Percentiles rank a stretch among this genome's conserved stretches.
These are phyloP conservation scores for Drosophila auraria DNA, from an alignment of 1,140 invertebrate genomes.

Conservation along the genomic window DNA sequence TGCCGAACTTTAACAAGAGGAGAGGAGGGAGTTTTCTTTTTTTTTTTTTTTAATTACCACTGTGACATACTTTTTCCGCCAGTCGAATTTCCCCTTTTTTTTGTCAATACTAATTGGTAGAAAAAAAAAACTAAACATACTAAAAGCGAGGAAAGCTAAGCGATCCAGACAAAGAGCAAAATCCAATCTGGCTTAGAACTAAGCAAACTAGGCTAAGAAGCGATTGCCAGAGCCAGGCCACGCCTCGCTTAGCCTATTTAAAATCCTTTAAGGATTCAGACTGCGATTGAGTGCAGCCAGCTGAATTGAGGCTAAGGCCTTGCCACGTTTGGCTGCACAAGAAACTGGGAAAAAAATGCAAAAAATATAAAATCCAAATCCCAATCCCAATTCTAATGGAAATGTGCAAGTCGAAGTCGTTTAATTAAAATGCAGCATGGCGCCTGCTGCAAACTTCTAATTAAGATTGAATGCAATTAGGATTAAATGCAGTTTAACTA, in stretches of 20 bases:
- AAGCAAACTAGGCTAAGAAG: conserved; percentile 27
- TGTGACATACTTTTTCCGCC: conserved; percentile 31
- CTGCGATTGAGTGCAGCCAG: conserved; percentile 42
- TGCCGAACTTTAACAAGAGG: too few relatives aligned
- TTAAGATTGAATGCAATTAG: conserved; percentile 41
- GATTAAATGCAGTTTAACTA: conserved; percentile 25
- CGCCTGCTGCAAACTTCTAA: conserved; percentile 31
- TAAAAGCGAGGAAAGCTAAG: too few relatives aligned
- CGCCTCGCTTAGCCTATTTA: conserved; percentile 11
- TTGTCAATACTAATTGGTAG: conserved; percentile 19
- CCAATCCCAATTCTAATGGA: background rate
- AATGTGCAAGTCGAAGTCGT: conserved; percentile 36
- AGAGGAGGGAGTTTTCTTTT: background rate
- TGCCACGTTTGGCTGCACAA: conserved; percentile 41
- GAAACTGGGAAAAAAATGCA: conserved; percentile 6
- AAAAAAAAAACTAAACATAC: background rate
- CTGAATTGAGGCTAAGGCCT: conserved; percentile 50
- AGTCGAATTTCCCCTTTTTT: conserved; percentile 5
- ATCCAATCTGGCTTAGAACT: conserved; percentile 15
- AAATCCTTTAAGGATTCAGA: conserved; percentile 40
- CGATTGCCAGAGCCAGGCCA: conserved; percentile 3
- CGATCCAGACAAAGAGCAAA: background rate
- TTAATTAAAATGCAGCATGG: conserved; percentile 43
- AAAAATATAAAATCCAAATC: conserved; percentile 17
- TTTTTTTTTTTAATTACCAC: conserved; percentile 42